Evolutionary conservation across 2,888 invertebrate species (phyloP), one percentile per base, ranked within the genome.

Genomic region (Rhagonycha fulva): DNA sequence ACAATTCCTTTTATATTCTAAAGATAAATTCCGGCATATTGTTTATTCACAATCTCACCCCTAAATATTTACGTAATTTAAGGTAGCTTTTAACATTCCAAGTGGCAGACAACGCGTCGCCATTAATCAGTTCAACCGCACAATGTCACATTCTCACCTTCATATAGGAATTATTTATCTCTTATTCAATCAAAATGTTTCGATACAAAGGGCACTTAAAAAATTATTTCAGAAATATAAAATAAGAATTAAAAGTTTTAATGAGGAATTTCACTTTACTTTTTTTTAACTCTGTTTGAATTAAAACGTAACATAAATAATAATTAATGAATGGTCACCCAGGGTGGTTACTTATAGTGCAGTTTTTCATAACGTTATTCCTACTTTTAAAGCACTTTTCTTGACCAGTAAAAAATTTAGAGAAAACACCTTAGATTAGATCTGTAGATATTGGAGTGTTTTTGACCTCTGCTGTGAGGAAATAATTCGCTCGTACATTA

Each of bases 101-200:
- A 32, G 47, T 68, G 47, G 32, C n/a, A 75, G 75, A 76, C 72
- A 76, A 71, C 68, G 32, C 72, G 32, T 62, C 62, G 75, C 66
- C 32, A 76, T 76, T 76, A 71, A 75, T 76, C 75, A 76, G 75
- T 72, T 69, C 24, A 72, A 72, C 75, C 75, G 63, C 75, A 72
- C 69, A 32, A 71, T 67, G 75, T 71, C 75, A 75, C 63, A 60
- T 71, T 61, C 62, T 75, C 60, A 66, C 75, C 68, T 71, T 71
- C 67, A 47, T 47, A n/a, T 47, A n/a, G 9, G 47, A 47, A 47
- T 74, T 74, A 67, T 70, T 60, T 71, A 63, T 32, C 28, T 28
- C 24, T 47, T 72, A 66, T 28, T 68, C 47, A 47, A 47, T 47
- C 47, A 47, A n/a, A 47, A n/a, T 47, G 47, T 47, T 47, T 47